Evolutionary conservation across 2,797 vertebrate species (phyloP), one percentile per base, ranked within the genome.

Genomic region (Pagetopsis macropterus): DNA sequence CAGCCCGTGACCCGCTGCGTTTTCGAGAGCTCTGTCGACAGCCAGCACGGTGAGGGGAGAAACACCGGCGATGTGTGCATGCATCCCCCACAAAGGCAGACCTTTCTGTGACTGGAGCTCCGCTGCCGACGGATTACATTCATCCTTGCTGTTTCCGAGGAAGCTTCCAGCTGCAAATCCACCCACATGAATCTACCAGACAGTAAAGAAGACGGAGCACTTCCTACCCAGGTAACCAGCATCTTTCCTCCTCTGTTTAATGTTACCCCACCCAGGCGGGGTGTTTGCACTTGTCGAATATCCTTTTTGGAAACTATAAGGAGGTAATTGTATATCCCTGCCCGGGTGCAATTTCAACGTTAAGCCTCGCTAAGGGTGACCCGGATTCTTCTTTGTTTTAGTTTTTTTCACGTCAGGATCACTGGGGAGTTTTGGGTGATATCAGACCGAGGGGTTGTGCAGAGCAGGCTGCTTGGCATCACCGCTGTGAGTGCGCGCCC

Each of bases 161-260:
- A 88, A 73, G 83, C 87, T 77, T 85, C 88, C 89, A 82, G 88
- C 89, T 88, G 88, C 88, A 91, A 79, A 88, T 82, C 88, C 87
- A 89, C 85, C 87, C 92, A 91, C 91, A 92, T 93, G 91, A 85
- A 89, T 90, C 81, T 64, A 48, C 16, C 87, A 77, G 82, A 83
- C 85, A 64, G 83, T 23, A 58, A 45, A 68, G 88, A 86, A 88
- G 87, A 92, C 85, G 88, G 85, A 86, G 91, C 90, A 80, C 92
- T 90, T 80, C 82, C 77, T 59, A 73, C 72, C 84, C 70, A 94
- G 93, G 93, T 93, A 91, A 90, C 60, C 54, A 31, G 49, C 82
- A 37, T 58, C 74, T 40, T 58, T 4, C 55, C 44, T 45, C n/a
- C 49, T 48, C 54, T 6, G 11, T 46, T 37, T 13, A 4, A 23